Conservation (phyloP, 2,797 vertebrate species). For the Microctenopoma stevenorrisi region DNA sequence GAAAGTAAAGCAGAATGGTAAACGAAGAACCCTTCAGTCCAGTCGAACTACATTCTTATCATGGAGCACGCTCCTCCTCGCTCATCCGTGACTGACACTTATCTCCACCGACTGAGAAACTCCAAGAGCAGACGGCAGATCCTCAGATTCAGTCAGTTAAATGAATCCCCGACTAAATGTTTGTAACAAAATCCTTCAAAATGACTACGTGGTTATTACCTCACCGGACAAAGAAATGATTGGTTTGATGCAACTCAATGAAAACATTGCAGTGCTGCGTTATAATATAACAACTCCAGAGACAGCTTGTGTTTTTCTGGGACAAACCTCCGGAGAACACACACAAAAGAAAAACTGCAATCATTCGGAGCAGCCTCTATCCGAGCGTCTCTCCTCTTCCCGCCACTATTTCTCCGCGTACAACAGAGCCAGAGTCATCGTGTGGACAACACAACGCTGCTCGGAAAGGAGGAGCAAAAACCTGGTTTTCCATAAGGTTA, state of each 20-base stretch:
- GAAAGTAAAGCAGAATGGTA: conserved; percentile 17
- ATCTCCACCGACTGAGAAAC: conserved; percentile 15
- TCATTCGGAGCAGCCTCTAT: conserved; percentile 41
- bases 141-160: conserved; percentile 3
- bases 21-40: conserved; percentile 26
- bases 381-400: conserved; percentile 22
- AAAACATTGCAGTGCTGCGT: conserved; percentile 14
- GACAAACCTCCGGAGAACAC: conserved; percentile 63
- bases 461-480: neutral
- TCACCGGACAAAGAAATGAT: neutral
- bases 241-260: conserved; percentile 5
- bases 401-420: conserved; percentile 25
- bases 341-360: conserved; percentile 32
- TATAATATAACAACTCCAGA: conserved; percentile 7
- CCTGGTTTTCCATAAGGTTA: conserved; percentile 4
- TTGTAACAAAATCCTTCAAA: conserved; percentile 5
- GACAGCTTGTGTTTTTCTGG: conserved; percentile 73
- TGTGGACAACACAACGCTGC: neutral
- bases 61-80: neutral
- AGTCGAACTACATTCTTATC: conserved; percentile 63
- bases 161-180: conserved; percentile 3
- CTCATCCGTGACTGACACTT: conserved; percentile 16
- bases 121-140: conserved; percentile 7
- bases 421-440: conserved; percentile 26
- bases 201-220: neutral